Evolutionary conservation across 2,888 invertebrate genomes (phyloP), one percentile per base, ranked within the genome.

Genomic region (Tinea pellionella): DNA sequence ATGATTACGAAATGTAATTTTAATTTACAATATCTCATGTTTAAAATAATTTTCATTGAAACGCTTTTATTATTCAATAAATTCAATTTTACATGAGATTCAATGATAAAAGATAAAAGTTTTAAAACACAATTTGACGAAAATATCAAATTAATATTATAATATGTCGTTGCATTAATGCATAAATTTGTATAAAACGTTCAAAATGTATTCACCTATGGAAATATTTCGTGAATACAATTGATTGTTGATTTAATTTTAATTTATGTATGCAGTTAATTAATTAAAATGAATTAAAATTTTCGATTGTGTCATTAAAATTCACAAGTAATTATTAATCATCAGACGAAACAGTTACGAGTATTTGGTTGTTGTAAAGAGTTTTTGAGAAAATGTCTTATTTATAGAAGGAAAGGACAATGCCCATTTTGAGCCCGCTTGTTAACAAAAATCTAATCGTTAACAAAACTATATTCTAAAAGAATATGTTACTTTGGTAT

Each of bases 231-330:
- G n/a, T 7, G 53, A 24, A 53, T 9, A 30, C 57, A 57, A 32
- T 53, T 53, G 53, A 30, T 57, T 57, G 57, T 57, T 57, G 57
- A 57, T 57, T 57, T 57, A 32, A 1, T 32, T 32, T 57, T 57
- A 57, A 57, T 56, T 56, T 56, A 56, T 57, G 32, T 53, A 53
- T 57, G n/a, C 57, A 16, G 9, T 32, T 57, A 57, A 57, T 32
- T 57, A 57, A 57, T 57, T 57, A 13, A 57, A 32, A 57, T 32
- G 32, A 57, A 3, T 57, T 57, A 15, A 55, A 57, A 57, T 57
- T 53, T 57, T 32, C 57, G 32, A 32, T 57, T 57, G 57, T 6
- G 32, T 29, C 57, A 57, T 57, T 57, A 32, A 57, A 57, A 57
- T 32, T 57, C 32, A 30, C 13, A 30, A 32, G 15, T 32, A 32